Evolutionary conservation across 2,113 vertebrate genomes (phyloP).

Genomic region (Rhinogobius similis): DNA sequence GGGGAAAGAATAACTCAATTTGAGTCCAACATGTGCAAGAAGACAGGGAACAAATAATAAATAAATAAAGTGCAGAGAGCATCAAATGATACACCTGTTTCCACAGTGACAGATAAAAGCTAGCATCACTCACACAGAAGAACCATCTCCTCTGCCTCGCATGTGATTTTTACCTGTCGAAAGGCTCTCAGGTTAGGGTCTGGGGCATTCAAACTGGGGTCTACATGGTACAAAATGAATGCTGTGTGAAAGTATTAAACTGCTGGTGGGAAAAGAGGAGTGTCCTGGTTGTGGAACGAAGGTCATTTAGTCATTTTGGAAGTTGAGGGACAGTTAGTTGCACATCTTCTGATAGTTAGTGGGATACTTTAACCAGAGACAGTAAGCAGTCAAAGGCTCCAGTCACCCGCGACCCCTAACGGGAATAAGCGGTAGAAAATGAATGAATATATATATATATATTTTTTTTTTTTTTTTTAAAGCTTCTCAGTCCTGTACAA

Average conservation of each 20-base stretch:
- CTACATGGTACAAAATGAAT: neutral
- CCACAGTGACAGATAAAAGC: constrained; percentile 48
- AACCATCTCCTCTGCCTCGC: constrained; percentile 30
- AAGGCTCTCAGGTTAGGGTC: neutral
- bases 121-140: constrained; percentile 18
- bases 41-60: constrained; percentile 38
- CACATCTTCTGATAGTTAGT: neutral
- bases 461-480: neutral
- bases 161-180: constrained; percentile 11
- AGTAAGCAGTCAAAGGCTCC: too few species aligned
- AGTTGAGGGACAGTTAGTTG: neutral
- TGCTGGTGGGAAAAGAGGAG: neutral
- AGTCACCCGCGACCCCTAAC: too few species aligned
- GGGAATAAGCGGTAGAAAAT: too few species aligned
- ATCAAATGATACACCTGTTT: constrained; percentile 64
- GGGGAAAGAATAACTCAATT: constrained; percentile 54
- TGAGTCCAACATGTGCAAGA: constrained; percentile 43
- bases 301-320: neutral
- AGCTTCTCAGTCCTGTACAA: neutral
- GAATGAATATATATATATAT: too few species aligned
- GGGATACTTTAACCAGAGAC: neutral
- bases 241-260: neutral
- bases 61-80: constrained; percentile 36
- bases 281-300: neutral
- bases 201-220: neutral